Base-by-base conservation (phyloP, 1,140 invertebrate genomes). In the Bicyclus anynana region DNA sequence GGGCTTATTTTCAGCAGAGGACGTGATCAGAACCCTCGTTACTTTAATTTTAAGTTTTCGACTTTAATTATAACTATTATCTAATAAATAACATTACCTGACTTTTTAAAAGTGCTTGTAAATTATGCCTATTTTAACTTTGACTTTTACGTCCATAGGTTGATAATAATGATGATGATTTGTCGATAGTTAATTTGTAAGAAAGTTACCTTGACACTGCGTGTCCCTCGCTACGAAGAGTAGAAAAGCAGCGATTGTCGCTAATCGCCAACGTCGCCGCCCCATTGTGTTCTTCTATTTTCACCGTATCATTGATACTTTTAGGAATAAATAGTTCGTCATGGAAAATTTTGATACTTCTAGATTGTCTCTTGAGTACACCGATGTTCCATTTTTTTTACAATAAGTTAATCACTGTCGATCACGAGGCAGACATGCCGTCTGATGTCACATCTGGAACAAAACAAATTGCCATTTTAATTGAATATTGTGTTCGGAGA, bases 141-240 rank as follows among this genome's bases (percentile, higher is more conserved):
- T n/a, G n/a, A n/a, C n/a, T n/a, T n/a, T n/a, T n/a, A n/a, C n/a
- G n/a, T n/a, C n/a, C n/a, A n/a, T n/a, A n/a, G n/a, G n/a, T n/a
- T n/a, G n/a, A n/a, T n/a, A n/a, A n/a, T n/a, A n/a, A n/a, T n/a
- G n/a, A n/a, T n/a, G n/a, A n/a, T n/a, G n/a, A n/a, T n/a, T n/a
- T n/a, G n/a, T n/a, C n/a, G n/a, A n/a, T n/a, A n/a, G n/a, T n/a
- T n/a, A n/a, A n/a, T n/a, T n/a, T n/a, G n/a, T n/a, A n/a, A n/a
- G n/a, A n/a, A n/a, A n/a, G n/a, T n/a, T 69, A 87, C 84, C 81
- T 85, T 87, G 84, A 73, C 84, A 85, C 62, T 80, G 73, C 53
- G 67, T 74, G 64, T 84, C 79, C 65, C 80, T 83, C 72, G 79
- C 75, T 49, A 81, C 66, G 51, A 83, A 79, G 52, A 87, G 66